Conservation (phyloP, 2,797 vertebrate species). For the Tragelaphus eurycerus region DNA sequence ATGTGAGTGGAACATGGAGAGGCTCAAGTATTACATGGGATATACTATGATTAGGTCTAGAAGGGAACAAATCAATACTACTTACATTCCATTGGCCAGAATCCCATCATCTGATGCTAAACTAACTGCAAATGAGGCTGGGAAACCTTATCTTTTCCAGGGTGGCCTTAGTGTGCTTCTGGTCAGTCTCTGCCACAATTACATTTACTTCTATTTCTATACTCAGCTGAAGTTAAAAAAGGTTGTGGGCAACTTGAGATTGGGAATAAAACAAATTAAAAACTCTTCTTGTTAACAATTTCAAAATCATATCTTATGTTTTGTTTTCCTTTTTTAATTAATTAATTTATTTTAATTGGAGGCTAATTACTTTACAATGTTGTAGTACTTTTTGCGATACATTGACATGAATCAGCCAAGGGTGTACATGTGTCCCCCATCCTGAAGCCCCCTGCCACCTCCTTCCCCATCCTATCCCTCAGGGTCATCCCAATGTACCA, state of each 20-base stretch:
- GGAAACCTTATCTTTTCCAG: neutral
- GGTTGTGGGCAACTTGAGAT: neutral
- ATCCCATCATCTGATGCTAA: neutral
- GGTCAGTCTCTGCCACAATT: neutral
- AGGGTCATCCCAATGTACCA: too few species aligned
- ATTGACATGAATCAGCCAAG: too few species aligned
- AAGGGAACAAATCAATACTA: neutral
- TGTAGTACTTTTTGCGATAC: too few species aligned
- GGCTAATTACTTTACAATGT: too few species aligned
- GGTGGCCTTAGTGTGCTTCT: fast-evolving
- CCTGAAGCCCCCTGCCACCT: too few species aligned
- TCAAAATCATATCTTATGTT: neutral
- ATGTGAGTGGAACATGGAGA: neutral
- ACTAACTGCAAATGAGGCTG: neutral
- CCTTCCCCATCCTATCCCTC: too few species aligned
- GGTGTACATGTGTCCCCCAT: too few species aligned
- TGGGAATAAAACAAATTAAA: neutral
- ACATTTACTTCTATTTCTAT: neutral
- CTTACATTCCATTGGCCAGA: neutral
- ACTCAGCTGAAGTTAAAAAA: neutral
- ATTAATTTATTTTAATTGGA: too few species aligned
- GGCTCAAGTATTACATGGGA: neutral
- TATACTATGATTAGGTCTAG: neutral
- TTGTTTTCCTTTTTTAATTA: neutral
- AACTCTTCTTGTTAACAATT: neutral